Base-by-base conservation (phyloP, 1,140 invertebrate genomes). In the Pseudachorutes palmiensis region DNA sequence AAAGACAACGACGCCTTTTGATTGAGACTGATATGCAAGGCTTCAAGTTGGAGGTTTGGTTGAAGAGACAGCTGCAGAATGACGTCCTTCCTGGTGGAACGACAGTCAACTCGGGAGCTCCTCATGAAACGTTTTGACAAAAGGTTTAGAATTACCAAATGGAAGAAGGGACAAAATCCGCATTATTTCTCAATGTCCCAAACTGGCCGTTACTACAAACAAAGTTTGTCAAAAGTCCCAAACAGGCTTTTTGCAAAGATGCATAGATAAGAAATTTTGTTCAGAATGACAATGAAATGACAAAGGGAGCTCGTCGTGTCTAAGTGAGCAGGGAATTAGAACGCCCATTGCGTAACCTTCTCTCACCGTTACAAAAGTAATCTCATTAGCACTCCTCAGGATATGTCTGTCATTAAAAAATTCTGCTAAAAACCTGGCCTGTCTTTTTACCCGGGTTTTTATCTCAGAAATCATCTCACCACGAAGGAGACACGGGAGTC, bases 371-470 rank as follows among this genome's bases (percentile, higher is more conserved):
- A 41, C 5, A 5, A 41, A 71, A 68, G 68, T 71, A 71, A 71
- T 71, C 70, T 71, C 70, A 71, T 71, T 71, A 71, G 66, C 70
- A 71, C 69, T 67, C 59, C 65, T 69, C 22, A 26, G 24, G 22
- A 5, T 61, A 19, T 30, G 5, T 30, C 3, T 33, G 16, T 61
- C 59, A 61, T 29, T 19, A 58, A 41, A 9, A 41, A 41, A 9
- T 41, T 41, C 19, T 41, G 36, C 36, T 41, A n/a, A n/a, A n/a
- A 41, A 41, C 36, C 36, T 41, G 5, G 5, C 5, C 19, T 41
- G 5, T 5, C 36, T 5, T 41, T 5, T 19, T 41, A 5, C 5
- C 19, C 19, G 36, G 19, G 36, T 41, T 19, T 19, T 41, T 41
- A 41, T 41, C 36, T 19, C 5, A 41, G 36, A 41, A 41, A 41